phyloP scores from a whole-genome alignment of 2,888 invertebrate species.

The Branchellion lobata region DNA sequence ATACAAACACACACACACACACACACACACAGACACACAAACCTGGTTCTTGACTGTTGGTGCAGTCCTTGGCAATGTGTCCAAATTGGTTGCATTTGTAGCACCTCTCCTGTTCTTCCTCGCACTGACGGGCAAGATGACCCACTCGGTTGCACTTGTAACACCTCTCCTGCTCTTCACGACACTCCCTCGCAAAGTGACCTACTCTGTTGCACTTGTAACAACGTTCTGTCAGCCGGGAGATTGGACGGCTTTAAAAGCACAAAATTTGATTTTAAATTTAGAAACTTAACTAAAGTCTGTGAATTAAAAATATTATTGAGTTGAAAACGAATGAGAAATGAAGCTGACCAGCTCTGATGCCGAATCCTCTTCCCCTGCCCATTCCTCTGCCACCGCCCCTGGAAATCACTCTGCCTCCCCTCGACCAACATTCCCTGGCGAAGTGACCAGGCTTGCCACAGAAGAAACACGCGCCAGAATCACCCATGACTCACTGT shows the following conservation, averaged over 20 bases:
- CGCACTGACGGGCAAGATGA: slow-evolving; percentile 88
- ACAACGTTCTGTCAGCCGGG: slow-evolving; percentile 74
- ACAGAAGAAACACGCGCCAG: slow-evolving; percentile 67
- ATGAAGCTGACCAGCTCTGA: neutral
- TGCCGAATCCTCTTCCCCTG: too few relatives aligned
- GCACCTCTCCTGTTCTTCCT: slow-evolving; percentile 73
- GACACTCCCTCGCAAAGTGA: slow-evolving; percentile 88
- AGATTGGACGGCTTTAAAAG: neutral
- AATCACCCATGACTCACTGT: slow-evolving; percentile 17
- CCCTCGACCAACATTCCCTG: slow-evolving; percentile 49
- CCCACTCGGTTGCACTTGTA: slow-evolving; percentile 92
- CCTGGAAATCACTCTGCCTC: slow-evolving; percentile 36
- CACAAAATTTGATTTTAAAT: neutral
- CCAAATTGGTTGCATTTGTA: slow-evolving; percentile 82
- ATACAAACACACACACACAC: neutral
- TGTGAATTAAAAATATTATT: neutral
- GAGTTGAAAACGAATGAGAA: neutral
- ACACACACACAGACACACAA: neutral
- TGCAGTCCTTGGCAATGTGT: slow-evolving; percentile 87
- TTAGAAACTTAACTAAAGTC: neutral
- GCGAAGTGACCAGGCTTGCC: slow-evolving; percentile 71
- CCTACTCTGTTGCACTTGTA: slow-evolving; percentile 92
- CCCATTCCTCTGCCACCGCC: slow-evolving; percentile 34
- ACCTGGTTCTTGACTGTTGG: slow-evolving; percentile 61
- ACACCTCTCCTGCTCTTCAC: slow-evolving; percentile 75